Percentiles rank a stretch among this genome's conserved stretches.
These are phyloP conservation scores for Lepidochrysops patricia DNA, from an alignment of 2,888 invertebrate species.

Conservation along the genomic window DNA sequence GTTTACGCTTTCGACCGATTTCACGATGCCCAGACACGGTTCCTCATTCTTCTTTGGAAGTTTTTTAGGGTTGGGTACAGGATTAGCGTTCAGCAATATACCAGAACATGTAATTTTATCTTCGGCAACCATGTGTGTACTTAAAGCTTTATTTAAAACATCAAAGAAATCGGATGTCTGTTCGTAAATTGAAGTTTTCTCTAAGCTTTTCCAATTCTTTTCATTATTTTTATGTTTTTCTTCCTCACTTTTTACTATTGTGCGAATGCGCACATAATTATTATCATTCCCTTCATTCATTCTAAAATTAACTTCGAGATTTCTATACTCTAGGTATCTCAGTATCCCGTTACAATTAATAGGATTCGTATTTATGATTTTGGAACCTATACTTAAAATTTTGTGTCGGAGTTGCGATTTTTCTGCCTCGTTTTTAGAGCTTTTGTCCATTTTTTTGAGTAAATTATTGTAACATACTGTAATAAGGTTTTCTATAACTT, in stretches of 20 bases:
- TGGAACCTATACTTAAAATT: conserved; percentile 55
- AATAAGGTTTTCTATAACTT: conserved; percentile 26
- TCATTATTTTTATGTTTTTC: conserved; percentile 27
- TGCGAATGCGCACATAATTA: conserved; percentile 41
- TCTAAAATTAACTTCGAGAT: conserved; percentile 44
- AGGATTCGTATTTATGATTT: conserved; percentile 43
- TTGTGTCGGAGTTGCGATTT: conserved; percentile 48
- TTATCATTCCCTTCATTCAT: conserved; percentile 26
- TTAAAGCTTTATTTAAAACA: conserved; percentile 13
- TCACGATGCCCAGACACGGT: not conserved
- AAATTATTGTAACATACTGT: conserved; percentile 40
- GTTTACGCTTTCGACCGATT: not conserved
- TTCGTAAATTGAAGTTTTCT: conserved; percentile 14
- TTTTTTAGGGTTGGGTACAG: conserved; percentile 58
- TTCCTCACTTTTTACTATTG: conserved; percentile 32
- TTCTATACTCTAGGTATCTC: conserved; percentile 49
- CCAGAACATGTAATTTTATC: not conserved
- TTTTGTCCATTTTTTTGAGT: conserved; percentile 30
- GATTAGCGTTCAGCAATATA: conserved; percentile 44
- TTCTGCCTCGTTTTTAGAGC: conserved; percentile 18
- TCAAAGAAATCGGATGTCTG: conserved; percentile 18
- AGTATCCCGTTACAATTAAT: conserved; percentile 48
- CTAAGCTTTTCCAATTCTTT: conserved; percentile 32
- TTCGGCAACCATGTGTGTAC: not conserved
- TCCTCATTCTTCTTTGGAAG: conserved; percentile 40